Evolutionary conservation across 2,888 invertebrate genomes (phyloP).

Genomic region (Drosophila neonasuta): DNA sequence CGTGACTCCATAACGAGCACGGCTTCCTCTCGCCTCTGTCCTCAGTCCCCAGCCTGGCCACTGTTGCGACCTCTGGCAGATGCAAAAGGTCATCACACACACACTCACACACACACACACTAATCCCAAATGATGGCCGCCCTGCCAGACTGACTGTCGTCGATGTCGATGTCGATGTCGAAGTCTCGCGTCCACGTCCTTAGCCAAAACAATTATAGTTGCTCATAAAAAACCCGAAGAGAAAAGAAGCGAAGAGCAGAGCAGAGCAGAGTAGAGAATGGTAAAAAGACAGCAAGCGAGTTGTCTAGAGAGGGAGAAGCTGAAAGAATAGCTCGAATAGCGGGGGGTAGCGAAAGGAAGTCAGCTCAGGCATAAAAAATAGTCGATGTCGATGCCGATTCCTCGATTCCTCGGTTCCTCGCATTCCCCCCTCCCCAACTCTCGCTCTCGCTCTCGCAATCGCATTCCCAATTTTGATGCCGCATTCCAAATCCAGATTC

Average conservation of each 20-base stretch:
- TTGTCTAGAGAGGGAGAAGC: neutral
- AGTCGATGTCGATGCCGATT: conserved; percentile 39
- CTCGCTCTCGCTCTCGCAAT: neutral
- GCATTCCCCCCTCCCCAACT: neutral
- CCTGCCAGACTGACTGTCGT: conserved; percentile 73
- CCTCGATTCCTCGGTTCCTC: conserved; percentile 19
- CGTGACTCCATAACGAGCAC: conserved; percentile 76
- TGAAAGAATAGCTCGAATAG: conserved; percentile 11
- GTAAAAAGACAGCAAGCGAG: too few species aligned
- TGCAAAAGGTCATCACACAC: conserved; percentile 71
- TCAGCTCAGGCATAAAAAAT: conserved; percentile 57
- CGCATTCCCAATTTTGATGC: conserved; percentile 31
- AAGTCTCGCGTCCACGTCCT: conserved; percentile 34
- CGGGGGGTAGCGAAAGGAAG: conserved; percentile 42
- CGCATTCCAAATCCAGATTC: conserved; percentile 53
- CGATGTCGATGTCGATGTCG: conserved; percentile 40
- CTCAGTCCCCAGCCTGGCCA: conserved; percentile 19
- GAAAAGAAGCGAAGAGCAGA: neutral
- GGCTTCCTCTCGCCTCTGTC: conserved; percentile 53
- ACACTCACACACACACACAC: conserved; percentile 40
- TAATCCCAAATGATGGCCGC: conserved; percentile 74
- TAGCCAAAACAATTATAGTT: conserved; percentile 59
- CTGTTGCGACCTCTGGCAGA: conserved; percentile 70
- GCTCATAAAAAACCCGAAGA: conserved; percentile 40
- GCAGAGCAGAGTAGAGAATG: too few species aligned